Conservation (phyloP, 2,888 invertebrate genomes). For the Diogma glabrata region DNA sequence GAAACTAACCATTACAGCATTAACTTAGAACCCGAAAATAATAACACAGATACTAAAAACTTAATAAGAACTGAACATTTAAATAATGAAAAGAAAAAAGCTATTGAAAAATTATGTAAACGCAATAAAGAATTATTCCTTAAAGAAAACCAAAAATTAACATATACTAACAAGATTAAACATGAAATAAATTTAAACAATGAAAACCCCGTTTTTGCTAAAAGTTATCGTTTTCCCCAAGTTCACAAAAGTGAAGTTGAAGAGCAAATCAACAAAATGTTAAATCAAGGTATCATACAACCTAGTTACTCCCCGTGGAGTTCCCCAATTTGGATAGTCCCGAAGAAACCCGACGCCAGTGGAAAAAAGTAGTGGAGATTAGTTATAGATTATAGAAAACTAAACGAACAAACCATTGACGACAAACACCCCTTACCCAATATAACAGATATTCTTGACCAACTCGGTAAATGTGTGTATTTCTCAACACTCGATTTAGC, state of each 20-base stretch:
- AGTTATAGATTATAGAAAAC: no score
- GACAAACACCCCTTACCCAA: no score
- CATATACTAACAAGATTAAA: background rate
- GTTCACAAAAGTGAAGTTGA: background rate
- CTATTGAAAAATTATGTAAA: slow-evolving; percentile 15
- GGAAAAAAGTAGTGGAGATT: no score
- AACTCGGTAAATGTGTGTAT: no score
- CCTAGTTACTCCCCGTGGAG: no score
- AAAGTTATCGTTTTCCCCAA: background rate
- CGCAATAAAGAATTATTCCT: slow-evolving; percentile 11
- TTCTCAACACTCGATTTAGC: no score
- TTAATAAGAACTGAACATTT: slow-evolving; percentile 13
- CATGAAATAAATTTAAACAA: background rate
- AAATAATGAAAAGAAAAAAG: slow-evolving; percentile 16
- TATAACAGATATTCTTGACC: no score
- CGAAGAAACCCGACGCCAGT: no score
- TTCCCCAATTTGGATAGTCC: no score
- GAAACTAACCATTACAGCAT: background rate
- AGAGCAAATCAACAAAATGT: slow-evolving; percentile 19
- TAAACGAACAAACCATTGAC: no score
- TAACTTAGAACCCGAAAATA: no score
- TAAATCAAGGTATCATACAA: slow-evolving; percentile 17
- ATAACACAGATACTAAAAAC: background rate
- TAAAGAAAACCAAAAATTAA: background rate
- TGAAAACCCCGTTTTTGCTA: background rate